Evolutionary conservation across 2,888 invertebrate species (phyloP).

Genomic region (Blastobasis adustella): DNA sequence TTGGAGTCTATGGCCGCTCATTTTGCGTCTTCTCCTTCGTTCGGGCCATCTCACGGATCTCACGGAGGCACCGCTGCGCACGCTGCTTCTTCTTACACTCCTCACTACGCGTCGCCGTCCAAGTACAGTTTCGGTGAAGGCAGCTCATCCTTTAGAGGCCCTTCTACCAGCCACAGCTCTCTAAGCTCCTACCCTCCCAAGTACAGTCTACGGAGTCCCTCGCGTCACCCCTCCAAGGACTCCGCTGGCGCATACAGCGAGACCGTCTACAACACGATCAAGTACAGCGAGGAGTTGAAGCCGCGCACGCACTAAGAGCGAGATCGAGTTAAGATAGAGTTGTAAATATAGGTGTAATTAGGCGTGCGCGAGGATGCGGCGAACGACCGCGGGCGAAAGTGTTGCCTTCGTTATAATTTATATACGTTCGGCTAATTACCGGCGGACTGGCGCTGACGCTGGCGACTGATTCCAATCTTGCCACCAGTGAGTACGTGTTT

Average conservation of each 20-base stretch:
- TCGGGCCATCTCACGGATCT: constrained; percentile 24
- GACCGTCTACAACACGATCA: constrained; percentile 63
- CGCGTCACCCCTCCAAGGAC: constrained; percentile 49
- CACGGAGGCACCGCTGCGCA: constrained; percentile 30
- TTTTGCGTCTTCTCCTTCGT: constrained; percentile 23
- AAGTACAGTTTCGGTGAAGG: constrained; percentile 49
- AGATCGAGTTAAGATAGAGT: neutral
- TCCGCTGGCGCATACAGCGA: constrained; percentile 58
- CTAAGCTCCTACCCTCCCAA: constrained; percentile 50
- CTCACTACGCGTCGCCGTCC: constrained; percentile 42
- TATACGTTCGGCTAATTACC: constrained; percentile 50
- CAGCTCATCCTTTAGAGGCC: constrained; percentile 46
- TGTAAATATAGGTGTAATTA: constrained; percentile 42
- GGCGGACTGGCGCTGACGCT: constrained; percentile 11
- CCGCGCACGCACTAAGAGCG: constrained; percentile 41
- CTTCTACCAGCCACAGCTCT: constrained; percentile 41
- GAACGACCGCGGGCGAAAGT: constrained; percentile 24
- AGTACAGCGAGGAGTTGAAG: constrained; percentile 65
- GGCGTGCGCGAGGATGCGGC: constrained; percentile 22
- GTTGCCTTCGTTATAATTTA: constrained; percentile 37
- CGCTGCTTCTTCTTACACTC: constrained; percentile 46
- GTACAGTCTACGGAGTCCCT: constrained; percentile 44
- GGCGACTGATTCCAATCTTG: constrained; percentile 28
- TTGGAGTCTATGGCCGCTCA: constrained; percentile 40
- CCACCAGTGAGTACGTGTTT: constrained; percentile 26